A percentile compares a stretch with the other conserved stretches of the same genome.
Evolutionary conservation across 2,113 vertebrate species (phyloP).

Genomic region (Ciconia maguari): DNA sequence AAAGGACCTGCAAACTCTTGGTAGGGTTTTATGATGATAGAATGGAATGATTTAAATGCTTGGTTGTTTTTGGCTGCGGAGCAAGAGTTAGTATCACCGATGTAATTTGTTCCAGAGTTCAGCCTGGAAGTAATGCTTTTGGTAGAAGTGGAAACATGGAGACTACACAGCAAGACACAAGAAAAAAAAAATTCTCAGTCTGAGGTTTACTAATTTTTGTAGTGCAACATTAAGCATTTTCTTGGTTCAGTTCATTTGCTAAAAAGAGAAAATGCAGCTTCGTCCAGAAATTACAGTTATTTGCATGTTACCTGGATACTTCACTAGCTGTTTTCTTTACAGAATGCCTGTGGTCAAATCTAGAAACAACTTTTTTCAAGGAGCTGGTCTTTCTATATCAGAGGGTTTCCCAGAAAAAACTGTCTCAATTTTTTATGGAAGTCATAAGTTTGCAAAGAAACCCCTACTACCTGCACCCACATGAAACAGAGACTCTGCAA

Average conservation of each 20-base stretch:
- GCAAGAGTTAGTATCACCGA: neutral
- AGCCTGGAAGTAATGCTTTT: neutral
- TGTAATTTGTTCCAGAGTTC: neutral
- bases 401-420: neutral
- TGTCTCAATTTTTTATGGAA: fast-evolving
- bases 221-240: neutral
- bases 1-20: slow-evolving; percentile 21
- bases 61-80: neutral
- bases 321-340: neutral
- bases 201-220: neutral
- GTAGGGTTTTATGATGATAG: slow-evolving; percentile 17
- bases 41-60: neutral
- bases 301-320: neutral
- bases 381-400: neutral
- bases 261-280: neutral
- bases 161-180: neutral
- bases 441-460: fast-evolving
- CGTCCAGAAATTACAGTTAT: neutral
- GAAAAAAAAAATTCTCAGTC: neutral
- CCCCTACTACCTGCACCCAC: fast-evolving
- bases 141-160: neutral
- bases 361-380: slow-evolving; percentile 13
- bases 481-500: neutral
- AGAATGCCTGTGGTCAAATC: slow-evolving; percentile 59
- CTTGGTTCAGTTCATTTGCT: neutral